phyloP scores from a whole-genome alignment of 2,113 vertebrate species.

The Conger conger region DNA sequence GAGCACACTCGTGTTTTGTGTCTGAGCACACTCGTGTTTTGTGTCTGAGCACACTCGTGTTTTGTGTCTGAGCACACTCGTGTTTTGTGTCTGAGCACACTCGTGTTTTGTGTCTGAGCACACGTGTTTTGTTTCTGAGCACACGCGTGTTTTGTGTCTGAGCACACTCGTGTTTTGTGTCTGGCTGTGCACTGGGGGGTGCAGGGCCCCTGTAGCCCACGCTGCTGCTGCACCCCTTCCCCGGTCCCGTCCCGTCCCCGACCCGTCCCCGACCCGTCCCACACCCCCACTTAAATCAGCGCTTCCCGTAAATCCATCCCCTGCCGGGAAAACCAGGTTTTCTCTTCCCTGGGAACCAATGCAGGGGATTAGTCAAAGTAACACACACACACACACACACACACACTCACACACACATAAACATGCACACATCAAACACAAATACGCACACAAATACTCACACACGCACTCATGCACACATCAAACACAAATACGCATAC shows the following conservation, averaged over 20 bases:
- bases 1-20: too few species aligned
- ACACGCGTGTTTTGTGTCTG: not conserved
- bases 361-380: conserved; percentile 5
- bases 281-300: conserved; percentile 20
- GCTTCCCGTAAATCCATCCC: conserved; percentile 1
- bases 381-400: not conserved
- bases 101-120: too few species aligned
- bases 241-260: conserved; percentile 44
- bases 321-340: not conserved
- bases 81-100: not conserved
- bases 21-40: too few species aligned
- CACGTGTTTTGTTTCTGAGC: not conserved
- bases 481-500: not conserved
- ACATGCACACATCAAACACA: conserved; percentile 6
- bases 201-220: conserved; percentile 13
- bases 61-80: too few species aligned
- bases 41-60: not conserved
- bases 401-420: not conserved
- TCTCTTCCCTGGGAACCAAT: not conserved
- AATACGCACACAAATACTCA: conserved; percentile 5
- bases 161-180: not conserved
- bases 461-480: conserved; percentile 20
- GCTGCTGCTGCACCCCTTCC: conserved; percentile 32
- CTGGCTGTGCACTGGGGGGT: not conserved
- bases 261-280: conserved; percentile 40